Percentiles rank a stretch among this genome's conserved stretches.
Conservation (phyloP, 2,888 invertebrate species). For the Drosophila paucipuncta region DNA sequence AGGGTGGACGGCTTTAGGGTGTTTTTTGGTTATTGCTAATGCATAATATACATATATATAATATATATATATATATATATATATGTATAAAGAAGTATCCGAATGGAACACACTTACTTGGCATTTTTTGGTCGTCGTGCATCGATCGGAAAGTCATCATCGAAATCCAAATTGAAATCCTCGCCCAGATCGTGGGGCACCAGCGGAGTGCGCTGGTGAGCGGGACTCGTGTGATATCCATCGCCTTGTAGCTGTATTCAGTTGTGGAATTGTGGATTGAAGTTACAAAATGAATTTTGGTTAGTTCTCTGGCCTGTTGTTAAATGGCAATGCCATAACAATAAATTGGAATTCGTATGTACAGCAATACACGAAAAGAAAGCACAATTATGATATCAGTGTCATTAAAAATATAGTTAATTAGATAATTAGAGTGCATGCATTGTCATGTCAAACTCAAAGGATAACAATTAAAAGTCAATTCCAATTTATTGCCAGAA, state of each 20-base stretch:
- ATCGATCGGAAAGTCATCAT: slow-evolving; percentile 85
- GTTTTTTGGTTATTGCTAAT: not conserved
- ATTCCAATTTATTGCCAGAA: slow-evolving; percentile 81
- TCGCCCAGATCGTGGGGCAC: slow-evolving; percentile 90
- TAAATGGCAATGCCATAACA: slow-evolving; percentile 49
- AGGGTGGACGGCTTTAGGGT: slow-evolving; percentile 4
- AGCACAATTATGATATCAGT: slow-evolving; percentile 15
- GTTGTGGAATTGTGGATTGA: not conserved
- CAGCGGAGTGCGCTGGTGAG: slow-evolving; percentile 90
- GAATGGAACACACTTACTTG: slow-evolving; percentile 89
- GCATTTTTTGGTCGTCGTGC: slow-evolving; percentile 92
- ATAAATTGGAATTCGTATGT: slow-evolving; percentile 82
- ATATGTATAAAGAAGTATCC: not conserved
- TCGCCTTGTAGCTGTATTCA: slow-evolving; percentile 91
- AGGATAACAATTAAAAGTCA: slow-evolving; percentile 36
- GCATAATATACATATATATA: slow-evolving; percentile 1
- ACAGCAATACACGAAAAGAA: slow-evolving; percentile 22
- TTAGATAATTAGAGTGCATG: slow-evolving; percentile 21
- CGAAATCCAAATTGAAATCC: slow-evolving; percentile 88
- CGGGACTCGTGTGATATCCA: slow-evolving; percentile 95
- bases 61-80: not conserved
- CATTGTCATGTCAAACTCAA: slow-evolving; percentile 24
- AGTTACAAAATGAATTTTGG: no score
- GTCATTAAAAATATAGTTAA: slow-evolving; percentile 18
- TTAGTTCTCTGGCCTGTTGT: not conserved